Evolutionary conservation across 2,797 vertebrate species (phyloP).

Genomic region (Nannoperca obscura): DNA sequence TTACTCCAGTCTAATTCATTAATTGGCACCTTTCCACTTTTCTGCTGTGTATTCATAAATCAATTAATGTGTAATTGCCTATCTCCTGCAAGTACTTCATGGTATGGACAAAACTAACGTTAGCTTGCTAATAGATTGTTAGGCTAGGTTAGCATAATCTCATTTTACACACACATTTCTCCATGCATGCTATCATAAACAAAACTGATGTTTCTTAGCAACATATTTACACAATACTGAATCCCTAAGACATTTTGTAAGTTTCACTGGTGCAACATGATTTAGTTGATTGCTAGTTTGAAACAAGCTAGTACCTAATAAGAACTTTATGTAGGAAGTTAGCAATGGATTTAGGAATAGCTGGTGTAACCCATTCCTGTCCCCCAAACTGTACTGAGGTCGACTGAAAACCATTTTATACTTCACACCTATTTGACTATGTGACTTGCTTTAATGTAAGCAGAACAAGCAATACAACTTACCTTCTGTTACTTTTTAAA

Average conservation of each 20-base stretch:
- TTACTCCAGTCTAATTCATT: slow-evolving; percentile 35
- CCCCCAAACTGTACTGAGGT: neutral
- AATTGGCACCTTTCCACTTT: slow-evolving; percentile 21
- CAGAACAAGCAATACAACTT: neutral
- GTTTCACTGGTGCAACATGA: neutral
- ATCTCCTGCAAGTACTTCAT: neutral
- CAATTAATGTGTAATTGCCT: neutral
- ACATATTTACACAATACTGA: neutral
- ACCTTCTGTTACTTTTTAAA: neutral
- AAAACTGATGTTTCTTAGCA: neutral
- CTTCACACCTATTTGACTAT: neutral
- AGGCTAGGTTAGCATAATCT: neutral
- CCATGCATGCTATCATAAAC: too few species aligned
- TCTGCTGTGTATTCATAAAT: neutral
- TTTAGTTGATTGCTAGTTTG: neutral
- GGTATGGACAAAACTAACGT: neutral
- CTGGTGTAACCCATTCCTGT: neutral
- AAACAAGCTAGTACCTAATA: neutral
- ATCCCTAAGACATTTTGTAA: neutral
- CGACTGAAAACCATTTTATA: neutral
- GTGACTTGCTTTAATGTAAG: neutral
- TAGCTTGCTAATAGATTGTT: neutral
- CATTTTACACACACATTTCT: neutral
- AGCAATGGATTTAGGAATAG: neutral
- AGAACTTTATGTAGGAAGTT: neutral